These are phyloP conservation scores for Scomber colias DNA, from an alignment of 2,113 vertebrate species.

Conservation along the genomic window DNA sequence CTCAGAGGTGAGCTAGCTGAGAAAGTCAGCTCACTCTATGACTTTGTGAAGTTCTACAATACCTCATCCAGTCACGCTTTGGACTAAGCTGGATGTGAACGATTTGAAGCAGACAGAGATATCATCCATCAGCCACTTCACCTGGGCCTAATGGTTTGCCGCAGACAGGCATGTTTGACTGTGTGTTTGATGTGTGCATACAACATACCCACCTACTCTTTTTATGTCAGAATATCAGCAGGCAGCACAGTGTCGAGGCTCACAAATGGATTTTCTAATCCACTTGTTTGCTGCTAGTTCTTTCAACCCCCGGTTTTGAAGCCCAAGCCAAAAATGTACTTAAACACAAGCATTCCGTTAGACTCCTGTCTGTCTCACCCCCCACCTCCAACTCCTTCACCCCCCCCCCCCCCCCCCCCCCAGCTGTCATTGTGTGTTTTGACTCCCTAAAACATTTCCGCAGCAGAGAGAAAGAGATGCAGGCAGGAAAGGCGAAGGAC, in stretches of 20 bases:
- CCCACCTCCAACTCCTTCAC: neutral
- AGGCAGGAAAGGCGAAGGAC: constrained; percentile 67
- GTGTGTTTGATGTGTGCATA: constrained; percentile 70
- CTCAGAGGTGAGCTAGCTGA: constrained; percentile 40
- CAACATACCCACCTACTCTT: constrained; percentile 62
- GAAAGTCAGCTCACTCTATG: constrained; percentile 46
- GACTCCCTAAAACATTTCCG: constrained; percentile 59
- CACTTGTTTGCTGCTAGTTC: constrained; percentile 77
- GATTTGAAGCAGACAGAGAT: constrained; percentile 66
- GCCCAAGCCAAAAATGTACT: constrained; percentile 80
- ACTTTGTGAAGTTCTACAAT: constrained; percentile 76
- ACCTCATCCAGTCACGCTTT: constrained; percentile 60
- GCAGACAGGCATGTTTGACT: constrained; percentile 68
- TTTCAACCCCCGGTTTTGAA: constrained; percentile 75
- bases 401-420: constrained; percentile 14
- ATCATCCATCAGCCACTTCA: constrained; percentile 76
- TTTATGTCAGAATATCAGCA: constrained; percentile 76
- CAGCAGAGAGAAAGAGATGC: constrained; percentile 41
- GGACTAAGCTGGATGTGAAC: constrained; percentile 63
- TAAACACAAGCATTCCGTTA: constrained; percentile 67
- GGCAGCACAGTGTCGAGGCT: constrained; percentile 68
- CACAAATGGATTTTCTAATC: constrained; percentile 83
- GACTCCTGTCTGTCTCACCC: constrained; percentile 65
- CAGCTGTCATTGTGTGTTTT: constrained; percentile 65
- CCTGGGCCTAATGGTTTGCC: constrained; percentile 75